phyloP scores from a whole-genome alignment of 2,797 vertebrate genomes.

The Premnoplex brunnescens region DNA sequence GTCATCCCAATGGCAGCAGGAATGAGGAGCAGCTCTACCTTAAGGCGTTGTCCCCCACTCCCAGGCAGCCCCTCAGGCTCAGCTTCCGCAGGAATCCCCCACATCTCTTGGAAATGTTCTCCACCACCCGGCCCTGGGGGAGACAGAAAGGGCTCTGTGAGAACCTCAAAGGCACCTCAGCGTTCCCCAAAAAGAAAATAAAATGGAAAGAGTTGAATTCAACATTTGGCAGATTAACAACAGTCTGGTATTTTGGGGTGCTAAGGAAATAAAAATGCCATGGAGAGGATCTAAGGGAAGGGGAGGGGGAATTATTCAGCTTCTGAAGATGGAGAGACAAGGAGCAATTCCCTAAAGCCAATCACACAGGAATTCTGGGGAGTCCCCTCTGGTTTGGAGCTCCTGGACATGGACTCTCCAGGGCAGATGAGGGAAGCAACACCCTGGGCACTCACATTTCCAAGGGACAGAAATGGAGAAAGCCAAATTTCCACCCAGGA shows the following conservation, averaged over 20 bases:
- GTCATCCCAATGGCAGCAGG: neutral
- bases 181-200: neutral
- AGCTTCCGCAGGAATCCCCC: constrained; percentile 95
- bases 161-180: accelerated
- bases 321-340: constrained; percentile 28
- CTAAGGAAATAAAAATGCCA: neutral
- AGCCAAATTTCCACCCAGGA: neutral
- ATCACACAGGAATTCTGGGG: neutral
- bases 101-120: constrained; percentile 97
- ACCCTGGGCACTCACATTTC: neutral
- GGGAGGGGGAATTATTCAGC: neutral
- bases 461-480: neutral
- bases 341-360: neutral
- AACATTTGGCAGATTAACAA: accelerated
- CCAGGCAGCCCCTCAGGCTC: constrained; percentile 92
- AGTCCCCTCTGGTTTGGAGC: neutral
- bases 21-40: constrained; percentile 73
- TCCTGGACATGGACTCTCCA: neutral
- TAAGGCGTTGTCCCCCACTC: constrained; percentile 94
- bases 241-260: accelerated
- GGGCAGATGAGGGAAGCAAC: neutral
- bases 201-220: accelerated
- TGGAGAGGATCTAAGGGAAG: accelerated
- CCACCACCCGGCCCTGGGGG: constrained; percentile 91
- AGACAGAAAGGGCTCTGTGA: neutral